These are phyloP conservation scores for Vulpes lagopus DNA, from an alignment of 2,113 vertebrate species.

Conservation along the genomic window DNA sequence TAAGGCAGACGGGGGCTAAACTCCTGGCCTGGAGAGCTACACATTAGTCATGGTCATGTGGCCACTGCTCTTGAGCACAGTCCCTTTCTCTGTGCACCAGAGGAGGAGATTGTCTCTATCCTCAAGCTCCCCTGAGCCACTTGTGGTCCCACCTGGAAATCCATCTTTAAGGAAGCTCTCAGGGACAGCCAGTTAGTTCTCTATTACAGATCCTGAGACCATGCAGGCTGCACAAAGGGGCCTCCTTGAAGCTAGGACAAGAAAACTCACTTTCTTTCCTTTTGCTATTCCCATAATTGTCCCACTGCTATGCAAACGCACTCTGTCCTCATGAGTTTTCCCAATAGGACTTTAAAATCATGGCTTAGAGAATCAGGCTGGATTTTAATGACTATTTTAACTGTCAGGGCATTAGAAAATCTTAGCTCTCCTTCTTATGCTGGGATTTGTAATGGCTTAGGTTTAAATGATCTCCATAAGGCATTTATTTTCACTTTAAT, in stretches of 20 bases:
- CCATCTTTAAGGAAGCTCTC: neutral
- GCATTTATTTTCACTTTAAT: conserved; percentile 71
- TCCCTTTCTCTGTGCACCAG: neutral
- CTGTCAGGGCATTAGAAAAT: conserved; percentile 57
- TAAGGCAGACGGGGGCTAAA: neutral
- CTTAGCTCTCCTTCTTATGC: conserved; percentile 45
- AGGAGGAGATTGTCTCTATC: neutral
- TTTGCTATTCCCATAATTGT: neutral
- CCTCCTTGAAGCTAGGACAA: neutral
- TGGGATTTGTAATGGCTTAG: conserved; percentile 72
- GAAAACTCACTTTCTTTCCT: neutral
- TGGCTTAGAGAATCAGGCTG: conserved; percentile 31
- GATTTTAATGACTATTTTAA: conserved; percentile 58
- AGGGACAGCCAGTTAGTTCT: neutral
- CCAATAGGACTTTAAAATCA: conserved; percentile 53
- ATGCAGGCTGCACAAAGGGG: neutral
- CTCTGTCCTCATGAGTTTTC: conserved; percentile 10
- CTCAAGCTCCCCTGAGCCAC: neutral
- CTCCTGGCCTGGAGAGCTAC: neutral
- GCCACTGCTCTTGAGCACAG: rapidly evolving
- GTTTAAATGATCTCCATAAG: conserved; percentile 68
- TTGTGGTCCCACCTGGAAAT: neutral
- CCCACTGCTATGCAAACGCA: neutral
- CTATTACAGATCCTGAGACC: too few species aligned
- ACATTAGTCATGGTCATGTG: rapidly evolving